phyloP scores from a whole-genome alignment of 1,140 invertebrate genomes.

The Ladona fulva region DNA sequence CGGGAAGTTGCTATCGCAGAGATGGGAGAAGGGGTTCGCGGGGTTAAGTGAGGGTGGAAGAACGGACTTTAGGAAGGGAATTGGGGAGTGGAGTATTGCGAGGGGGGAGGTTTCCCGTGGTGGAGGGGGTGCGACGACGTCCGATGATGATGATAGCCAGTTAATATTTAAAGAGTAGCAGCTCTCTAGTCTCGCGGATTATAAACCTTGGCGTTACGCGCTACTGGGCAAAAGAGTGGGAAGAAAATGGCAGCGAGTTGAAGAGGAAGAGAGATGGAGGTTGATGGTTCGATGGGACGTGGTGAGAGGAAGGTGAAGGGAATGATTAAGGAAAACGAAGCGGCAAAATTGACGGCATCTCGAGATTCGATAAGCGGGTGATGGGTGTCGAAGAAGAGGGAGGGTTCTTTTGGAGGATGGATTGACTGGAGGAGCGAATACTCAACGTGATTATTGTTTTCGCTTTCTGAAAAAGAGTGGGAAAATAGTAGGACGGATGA shows the following conservation, averaged over 20 bases:
- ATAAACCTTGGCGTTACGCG: not conserved
- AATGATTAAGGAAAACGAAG: no score
- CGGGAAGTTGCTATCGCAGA: not conserved
- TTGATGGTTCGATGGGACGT: not conserved
- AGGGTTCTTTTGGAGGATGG: no score
- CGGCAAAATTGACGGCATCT: no score
- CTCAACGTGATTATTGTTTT: no score
- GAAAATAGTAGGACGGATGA: no score
- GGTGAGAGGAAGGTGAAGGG: no score
- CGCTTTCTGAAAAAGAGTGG: no score
- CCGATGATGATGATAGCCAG: conserved; percentile 2
- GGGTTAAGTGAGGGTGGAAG: not conserved
- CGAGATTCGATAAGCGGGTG: no score
- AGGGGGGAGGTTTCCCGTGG: not conserved
- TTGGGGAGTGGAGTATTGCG: not conserved
- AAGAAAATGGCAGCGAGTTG: not conserved
- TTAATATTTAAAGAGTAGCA: not conserved
- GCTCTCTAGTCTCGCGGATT: not conserved
- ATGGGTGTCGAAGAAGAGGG: no score
- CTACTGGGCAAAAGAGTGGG: not conserved
- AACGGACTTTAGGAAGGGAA: not conserved
- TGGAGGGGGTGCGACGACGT: not conserved
- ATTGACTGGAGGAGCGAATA: no score
- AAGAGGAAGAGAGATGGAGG: not conserved
- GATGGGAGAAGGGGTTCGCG: not conserved